phyloP scores from a whole-genome alignment of 2,888 invertebrate species.

The Macropis europaea region DNA sequence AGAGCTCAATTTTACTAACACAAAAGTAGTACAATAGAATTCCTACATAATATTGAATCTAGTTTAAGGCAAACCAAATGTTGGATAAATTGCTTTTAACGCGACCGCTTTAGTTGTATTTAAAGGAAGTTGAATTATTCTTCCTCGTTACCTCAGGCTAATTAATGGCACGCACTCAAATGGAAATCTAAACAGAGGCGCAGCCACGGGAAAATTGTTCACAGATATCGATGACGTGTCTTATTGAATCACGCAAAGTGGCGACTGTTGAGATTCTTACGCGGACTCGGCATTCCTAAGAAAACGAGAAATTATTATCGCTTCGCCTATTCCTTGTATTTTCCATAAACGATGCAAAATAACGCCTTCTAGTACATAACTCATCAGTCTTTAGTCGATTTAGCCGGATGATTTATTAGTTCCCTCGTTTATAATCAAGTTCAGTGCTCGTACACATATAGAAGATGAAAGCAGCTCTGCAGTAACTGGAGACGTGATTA shows the following conservation, averaged over 20 bases:
- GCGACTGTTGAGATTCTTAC: constrained; percentile 25
- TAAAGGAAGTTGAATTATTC: too few relatives aligned
- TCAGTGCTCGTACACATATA: constrained; percentile 7
- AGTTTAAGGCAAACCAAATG: too few relatives aligned
- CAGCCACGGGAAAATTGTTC: constrained; percentile 40
- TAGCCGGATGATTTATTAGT: constrained; percentile 37
- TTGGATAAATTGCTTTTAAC: too few relatives aligned
- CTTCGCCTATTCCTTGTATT: constrained; percentile 37
- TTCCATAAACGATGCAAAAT: constrained; percentile 46
- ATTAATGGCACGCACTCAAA: neutral
- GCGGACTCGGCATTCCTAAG: constrained; percentile 54
- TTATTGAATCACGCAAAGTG: constrained; percentile 51
- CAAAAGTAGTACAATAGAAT: too few relatives aligned
- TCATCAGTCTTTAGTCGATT: constrained; percentile 22
- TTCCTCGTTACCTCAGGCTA: neutral
- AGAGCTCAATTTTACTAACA: too few relatives aligned
- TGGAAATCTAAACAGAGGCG: constrained; percentile 12
- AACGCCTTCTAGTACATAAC: constrained; percentile 29
- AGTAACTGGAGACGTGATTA: constrained; percentile 7
- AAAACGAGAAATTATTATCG: constrained; percentile 55
- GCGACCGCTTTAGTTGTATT: too few relatives aligned
- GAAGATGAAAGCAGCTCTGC: constrained; percentile 7
- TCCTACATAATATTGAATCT: too few relatives aligned
- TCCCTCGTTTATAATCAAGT: constrained; percentile 6
- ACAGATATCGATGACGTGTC: constrained; percentile 68